These are phyloP conservation scores for Zootermopsis nevadensis DNA, from an alignment of 2,888 invertebrate species.

Conservation along the genomic window DNA sequence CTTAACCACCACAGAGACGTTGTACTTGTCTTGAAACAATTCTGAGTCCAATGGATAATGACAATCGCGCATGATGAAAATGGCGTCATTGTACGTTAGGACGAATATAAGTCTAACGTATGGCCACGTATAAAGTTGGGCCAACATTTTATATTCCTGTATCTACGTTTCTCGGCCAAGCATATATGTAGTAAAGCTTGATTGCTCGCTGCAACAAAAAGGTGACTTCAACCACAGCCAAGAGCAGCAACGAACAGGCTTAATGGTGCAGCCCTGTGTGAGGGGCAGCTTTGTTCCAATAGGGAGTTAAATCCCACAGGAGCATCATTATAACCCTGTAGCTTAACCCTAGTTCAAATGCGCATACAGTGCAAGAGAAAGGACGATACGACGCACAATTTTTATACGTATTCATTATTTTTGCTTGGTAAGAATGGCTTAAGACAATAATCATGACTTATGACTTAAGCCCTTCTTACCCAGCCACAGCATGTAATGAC, in stretches of 20 bases:
- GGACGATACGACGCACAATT: not conserved
- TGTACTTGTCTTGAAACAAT: too few species aligned
- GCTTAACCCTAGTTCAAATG: not conserved
- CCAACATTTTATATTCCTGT: not conserved
- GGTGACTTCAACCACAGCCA: not conserved
- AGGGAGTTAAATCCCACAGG: not conserved
- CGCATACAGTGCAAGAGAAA: not conserved
- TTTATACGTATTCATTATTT: too few species aligned
- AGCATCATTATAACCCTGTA: slow-evolving; percentile 7
- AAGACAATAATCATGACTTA: too few species aligned
- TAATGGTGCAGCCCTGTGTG: not conserved
- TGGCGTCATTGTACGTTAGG: too few species aligned
- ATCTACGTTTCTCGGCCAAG: not conserved
- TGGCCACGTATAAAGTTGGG: not conserved
- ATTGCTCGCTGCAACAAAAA: slow-evolving; percentile 11
- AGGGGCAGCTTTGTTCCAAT: not conserved
- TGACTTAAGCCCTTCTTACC: too few species aligned
- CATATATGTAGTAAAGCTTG: not conserved
- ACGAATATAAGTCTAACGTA: too few species aligned
- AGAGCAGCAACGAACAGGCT: slow-evolving; percentile 13
- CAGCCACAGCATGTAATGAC: too few species aligned
- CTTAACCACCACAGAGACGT: too few species aligned
- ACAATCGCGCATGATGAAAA: too few species aligned
- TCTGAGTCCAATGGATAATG: too few species aligned
- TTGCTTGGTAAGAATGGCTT: too few species aligned